phyloP scores from a whole-genome alignment of 2,888 invertebrate genomes.

The Anthrax anthrax region DNA sequence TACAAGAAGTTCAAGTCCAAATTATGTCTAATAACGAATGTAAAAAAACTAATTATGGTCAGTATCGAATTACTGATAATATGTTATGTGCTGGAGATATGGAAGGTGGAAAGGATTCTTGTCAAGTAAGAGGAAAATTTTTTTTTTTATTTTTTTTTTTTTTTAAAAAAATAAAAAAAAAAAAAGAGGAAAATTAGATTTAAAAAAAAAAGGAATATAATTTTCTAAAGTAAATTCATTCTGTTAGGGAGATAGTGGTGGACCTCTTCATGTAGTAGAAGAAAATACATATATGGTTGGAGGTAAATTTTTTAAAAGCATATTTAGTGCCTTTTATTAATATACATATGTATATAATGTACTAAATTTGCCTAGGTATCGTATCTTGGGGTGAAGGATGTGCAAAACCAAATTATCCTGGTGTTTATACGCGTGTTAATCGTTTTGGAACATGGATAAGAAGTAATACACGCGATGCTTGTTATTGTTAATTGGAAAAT shows the following conservation, averaged over 20 bases:
- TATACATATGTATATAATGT: too few relatives aligned
- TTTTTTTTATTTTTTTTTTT: not conserved
- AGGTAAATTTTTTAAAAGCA: constrained; percentile 7
- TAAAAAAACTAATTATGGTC: constrained; percentile 6
- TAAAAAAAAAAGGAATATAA: not conserved
- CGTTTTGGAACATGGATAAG: constrained; percentile 55
- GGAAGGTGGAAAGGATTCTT: constrained; percentile 9
- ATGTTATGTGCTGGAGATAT: constrained; percentile 10
- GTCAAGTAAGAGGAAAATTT: too few relatives aligned
- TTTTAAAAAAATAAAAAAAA: not conserved
- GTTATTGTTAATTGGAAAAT: constrained; percentile 51
- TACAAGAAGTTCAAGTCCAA: constrained; percentile 55
- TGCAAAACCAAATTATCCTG: constrained; percentile 50
- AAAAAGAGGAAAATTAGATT: too few relatives aligned
- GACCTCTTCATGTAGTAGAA: constrained; percentile 24
- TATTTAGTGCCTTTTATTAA: not conserved
- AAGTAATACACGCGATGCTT: constrained; percentile 51
- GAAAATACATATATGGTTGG: constrained; percentile 13
- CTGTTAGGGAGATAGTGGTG: constrained; percentile 28
- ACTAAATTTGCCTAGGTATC: constrained; percentile 47
- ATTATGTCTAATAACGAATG: constrained; percentile 42
- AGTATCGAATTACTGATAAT: constrained; percentile 8
- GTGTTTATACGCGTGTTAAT: constrained; percentile 70
- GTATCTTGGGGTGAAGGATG: constrained; percentile 45
- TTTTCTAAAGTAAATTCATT: constrained; percentile 1